These are phyloP conservation scores for Aphelenchoides fujianensis DNA, from an alignment of 1,140 invertebrate species.

Conservation along the genomic window DNA sequence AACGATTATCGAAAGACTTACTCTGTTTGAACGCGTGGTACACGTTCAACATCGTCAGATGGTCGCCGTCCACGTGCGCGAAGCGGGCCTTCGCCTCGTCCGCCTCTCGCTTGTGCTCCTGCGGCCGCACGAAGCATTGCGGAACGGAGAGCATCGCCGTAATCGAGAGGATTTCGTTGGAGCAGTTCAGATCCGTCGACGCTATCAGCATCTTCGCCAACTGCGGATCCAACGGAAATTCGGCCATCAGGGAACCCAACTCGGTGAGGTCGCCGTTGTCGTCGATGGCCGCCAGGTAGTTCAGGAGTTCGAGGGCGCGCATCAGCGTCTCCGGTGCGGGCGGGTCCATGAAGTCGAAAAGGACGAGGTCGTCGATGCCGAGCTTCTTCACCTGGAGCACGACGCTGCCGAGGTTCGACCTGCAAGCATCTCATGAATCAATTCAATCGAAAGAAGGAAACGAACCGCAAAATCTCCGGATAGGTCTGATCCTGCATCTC, in stretches of 20 bases:
- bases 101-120: conserved; percentile 96
- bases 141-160: conserved; percentile 90
- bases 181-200: conserved; percentile 87
- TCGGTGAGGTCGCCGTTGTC: conserved; percentile 84
- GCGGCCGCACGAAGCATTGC: conserved; percentile 97
- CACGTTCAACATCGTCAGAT: conserved; percentile 87
- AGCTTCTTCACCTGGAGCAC: conserved; percentile 97
- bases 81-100: conserved; percentile 99
- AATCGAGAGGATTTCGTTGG: conserved; percentile 97
- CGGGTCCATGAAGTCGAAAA: conserved; percentile 99
- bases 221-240: conserved; percentile 97
- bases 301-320: conserved; percentile 92
- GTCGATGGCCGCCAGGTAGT: conserved; percentile 92
- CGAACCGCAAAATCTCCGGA: conserved; percentile 84
- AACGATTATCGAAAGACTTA: conserved; percentile 63
- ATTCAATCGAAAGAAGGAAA: neutral
- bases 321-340: conserved; percentile 99
- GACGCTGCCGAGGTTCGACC: conserved; percentile 89
- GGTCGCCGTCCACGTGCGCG: conserved; percentile 98
- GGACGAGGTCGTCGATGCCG: conserved; percentile 97
- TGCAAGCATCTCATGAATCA: too few relatives aligned
- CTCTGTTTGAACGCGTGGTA: conserved; percentile 99
- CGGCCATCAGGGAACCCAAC: conserved; percentile 96
- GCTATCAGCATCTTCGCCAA: conserved; percentile 98
- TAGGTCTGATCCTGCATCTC: conserved; percentile 99